Evolutionary conservation across 2,888 invertebrate species (phyloP).

Genomic region (Eubasilissa splendida): DNA sequence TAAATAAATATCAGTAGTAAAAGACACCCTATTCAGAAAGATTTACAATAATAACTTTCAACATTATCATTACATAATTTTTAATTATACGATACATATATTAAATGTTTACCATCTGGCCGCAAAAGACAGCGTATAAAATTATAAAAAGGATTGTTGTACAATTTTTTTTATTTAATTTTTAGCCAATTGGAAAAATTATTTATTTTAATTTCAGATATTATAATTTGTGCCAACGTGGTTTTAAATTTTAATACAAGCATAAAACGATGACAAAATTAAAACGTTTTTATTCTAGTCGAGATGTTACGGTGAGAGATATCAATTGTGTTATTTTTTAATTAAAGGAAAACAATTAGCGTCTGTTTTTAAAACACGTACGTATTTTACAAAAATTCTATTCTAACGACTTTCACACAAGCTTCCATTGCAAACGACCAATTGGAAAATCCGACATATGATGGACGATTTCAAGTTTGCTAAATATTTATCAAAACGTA

Average conservation of each 20-base stretch:
- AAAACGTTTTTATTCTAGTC: not conserved
- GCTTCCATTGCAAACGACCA: not conserved
- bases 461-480: no score
- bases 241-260: conserved; percentile 2
- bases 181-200: not conserved
- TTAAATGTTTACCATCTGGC: not conserved
- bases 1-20: no score
- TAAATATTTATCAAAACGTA: no score
- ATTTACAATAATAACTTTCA: no score
- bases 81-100: no score
- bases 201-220: conserved; percentile 18
- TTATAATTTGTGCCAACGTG: conserved; percentile 25
- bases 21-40: no score
- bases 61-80: no score
- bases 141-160: not conserved
- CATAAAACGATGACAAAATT: not conserved
- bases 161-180: not conserved
- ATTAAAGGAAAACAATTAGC: not conserved
- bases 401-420: not conserved
- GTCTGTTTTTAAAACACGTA: not conserved
- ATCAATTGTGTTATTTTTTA: not conserved
- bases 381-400: conserved; percentile 1
- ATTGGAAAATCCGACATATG: not conserved
- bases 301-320: not conserved
- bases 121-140: conserved; percentile 30